Conservation (phyloP, 92 coral and sea anemone genomes). For the Zoanthus gigantus region DNA sequence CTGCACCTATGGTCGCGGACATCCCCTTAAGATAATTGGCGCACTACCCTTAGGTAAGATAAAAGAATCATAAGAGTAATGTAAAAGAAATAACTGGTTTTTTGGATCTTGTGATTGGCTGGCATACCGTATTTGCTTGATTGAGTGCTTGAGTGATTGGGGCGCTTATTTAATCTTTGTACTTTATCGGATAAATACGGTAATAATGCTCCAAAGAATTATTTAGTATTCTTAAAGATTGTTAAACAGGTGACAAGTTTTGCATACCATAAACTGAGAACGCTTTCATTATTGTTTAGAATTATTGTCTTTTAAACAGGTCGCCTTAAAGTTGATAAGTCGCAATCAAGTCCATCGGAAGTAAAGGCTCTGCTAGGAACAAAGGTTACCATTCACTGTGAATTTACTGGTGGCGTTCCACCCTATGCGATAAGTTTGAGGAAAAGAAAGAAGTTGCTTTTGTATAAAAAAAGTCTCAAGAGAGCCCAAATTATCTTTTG, state of each 20-base stretch:
- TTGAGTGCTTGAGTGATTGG: no score
- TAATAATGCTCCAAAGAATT: no score
- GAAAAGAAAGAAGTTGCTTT: constrained; percentile 17
- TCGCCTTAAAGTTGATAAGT: constrained; percentile 37
- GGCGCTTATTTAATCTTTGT: no score
- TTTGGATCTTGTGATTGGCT: no score
- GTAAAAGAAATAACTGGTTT: no score
- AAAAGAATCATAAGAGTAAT: no score
- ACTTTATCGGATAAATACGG: no score
- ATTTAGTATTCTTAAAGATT: no score
- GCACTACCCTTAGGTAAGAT: constrained; percentile 32
- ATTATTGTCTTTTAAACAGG: background rate
- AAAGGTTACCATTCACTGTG: constrained; percentile 52
- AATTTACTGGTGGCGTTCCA: constrained; percentile 45
- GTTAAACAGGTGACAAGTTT: no score
- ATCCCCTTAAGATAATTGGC: constrained; percentile 44
- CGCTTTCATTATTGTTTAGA: no score
- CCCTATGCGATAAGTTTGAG: constrained; percentile 53
- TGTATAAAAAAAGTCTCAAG: background rate
- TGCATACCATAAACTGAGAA: no score
- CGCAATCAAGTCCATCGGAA: constrained; percentile 37
- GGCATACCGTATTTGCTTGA: no score
- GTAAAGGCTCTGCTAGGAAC: constrained; percentile 44
- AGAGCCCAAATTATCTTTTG: constrained; percentile 38
- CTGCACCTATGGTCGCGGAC: constrained; percentile 66